phyloP scores from a whole-genome alignment of 2,113 vertebrate genomes.

The Suncus etruscus region DNA sequence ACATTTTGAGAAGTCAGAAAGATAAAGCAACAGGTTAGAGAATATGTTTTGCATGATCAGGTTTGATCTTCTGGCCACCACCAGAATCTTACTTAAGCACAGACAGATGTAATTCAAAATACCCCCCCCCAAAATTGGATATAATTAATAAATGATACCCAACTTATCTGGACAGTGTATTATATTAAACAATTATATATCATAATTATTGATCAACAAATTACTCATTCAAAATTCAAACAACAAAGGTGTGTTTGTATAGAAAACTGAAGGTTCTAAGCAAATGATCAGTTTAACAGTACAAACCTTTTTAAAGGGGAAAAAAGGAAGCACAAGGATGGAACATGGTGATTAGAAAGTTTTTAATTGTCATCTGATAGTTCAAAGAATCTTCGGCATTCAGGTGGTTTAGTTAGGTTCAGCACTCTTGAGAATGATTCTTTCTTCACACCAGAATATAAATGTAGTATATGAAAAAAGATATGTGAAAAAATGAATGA shows the following conservation, averaged over 20 bases:
- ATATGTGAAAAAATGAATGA: neutral
- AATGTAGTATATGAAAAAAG: neutral
- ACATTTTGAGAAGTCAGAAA: neutral
- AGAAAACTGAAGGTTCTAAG: constrained; percentile 14
- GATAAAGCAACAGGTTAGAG: too few species aligned
- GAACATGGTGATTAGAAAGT: neutral
- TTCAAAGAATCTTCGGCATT: neutral
- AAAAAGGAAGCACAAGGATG: neutral
- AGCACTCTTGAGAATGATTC: neutral
- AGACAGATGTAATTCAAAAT: too few species aligned
- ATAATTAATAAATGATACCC: neutral
- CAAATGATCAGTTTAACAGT: neutral
- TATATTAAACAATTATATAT: neutral
- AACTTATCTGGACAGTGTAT: constrained; percentile 31
- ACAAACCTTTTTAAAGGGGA: neutral
- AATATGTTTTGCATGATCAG: too few species aligned
- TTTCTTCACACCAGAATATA: neutral
- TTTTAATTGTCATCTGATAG: too few species aligned
- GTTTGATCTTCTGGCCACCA: too few species aligned
- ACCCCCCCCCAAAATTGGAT: neutral
- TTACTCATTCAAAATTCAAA: neutral
- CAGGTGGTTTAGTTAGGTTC: neutral
- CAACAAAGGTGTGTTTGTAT: neutral
- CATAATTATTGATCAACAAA: constrained; percentile 2
- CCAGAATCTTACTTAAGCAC: too few species aligned